Base-by-base conservation (phyloP, 2,888 invertebrate genomes). In the Allacma fusca region DNA sequence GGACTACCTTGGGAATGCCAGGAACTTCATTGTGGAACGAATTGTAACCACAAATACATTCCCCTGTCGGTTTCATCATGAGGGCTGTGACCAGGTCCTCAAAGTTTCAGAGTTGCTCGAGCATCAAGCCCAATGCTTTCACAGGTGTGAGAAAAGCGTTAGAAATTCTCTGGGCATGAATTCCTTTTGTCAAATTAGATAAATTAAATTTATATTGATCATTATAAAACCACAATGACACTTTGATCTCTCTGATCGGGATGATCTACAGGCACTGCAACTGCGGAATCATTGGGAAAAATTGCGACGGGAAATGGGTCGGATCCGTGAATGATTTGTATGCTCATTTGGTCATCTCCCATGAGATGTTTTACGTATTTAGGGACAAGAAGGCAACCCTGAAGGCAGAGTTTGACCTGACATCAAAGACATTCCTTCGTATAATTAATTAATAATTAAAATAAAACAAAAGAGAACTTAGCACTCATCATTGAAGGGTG, bases 121-220 rank as follows among this genome's bases (percentile, higher is more conserved):
- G 19, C 68, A 68, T 68, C 40, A 68, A 40, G 1, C 4, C 0
- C 1, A 1, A 4, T 68, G 68, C 23, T 68, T 40, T 40, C 28
- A 68, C 40, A 68, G 62, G 62, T 62, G 9, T 23, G n/a, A 57
- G 21, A 57, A 57, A 57, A 57, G n/a, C n/a, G n/a, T n/a, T n/a
- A n/a, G n/a, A 57, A 57, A 57, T 57, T 16, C 21, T 21, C 34
- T 34, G 4, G 34, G 34, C 34, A 34, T n/a, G n/a, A n/a, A n/a
- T n/a, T n/a, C n/a, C 13, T 40, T 40, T 40, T 40, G 40, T 40
- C 40, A n/a, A n/a, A n/a, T n/a, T n/a, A n/a, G n/a, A n/a, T n/a
- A n/a, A n/a, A n/a, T n/a, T n/a, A n/a, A n/a, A n/a, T n/a, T n/a
- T n/a, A n/a, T n/a, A n/a, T 34, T 34, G 34, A 34, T 34, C 34